Percentiles rank a stretch among this genome's conserved stretches.
Conservation (phyloP, 2,113 vertebrate genomes). For the Phyllostomus discolor region DNA sequence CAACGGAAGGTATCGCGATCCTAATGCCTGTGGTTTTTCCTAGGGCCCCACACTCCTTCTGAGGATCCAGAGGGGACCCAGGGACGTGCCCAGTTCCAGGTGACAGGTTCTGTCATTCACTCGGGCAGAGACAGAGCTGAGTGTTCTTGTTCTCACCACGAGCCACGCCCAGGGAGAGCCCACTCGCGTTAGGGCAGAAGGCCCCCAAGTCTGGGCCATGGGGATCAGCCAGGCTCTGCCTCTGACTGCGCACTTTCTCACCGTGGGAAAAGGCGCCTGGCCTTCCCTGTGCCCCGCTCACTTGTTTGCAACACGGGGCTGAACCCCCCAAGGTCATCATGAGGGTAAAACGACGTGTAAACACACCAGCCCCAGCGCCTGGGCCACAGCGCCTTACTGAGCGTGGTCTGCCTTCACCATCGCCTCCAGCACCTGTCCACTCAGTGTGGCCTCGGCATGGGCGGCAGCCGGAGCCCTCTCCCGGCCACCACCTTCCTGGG, state of each 20-base stretch:
- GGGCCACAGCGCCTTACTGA: background rate
- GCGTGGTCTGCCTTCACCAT: rapidly evolving
- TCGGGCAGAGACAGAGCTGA: background rate
- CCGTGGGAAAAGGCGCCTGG: background rate
- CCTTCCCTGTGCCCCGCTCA: background rate
- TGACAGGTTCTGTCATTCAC: background rate
- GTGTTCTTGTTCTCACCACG: rapidly evolving
- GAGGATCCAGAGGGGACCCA: background rate
- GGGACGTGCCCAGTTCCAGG: background rate
- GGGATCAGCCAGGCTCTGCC: background rate
- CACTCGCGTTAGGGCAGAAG: rapidly evolving
- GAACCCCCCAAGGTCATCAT: rapidly evolving
- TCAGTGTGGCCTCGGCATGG: background rate
- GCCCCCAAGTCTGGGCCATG: background rate
- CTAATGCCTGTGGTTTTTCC: background rate
- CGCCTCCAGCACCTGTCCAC: background rate
- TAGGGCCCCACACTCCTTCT: background rate
- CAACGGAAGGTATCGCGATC: background rate
- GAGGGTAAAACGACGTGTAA: rapidly evolving
- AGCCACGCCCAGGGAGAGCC: background rate
- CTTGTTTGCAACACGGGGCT: background rate
- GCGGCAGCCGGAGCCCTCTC: background rate
- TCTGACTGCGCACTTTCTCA: background rate
- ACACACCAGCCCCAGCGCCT: rapidly evolving
- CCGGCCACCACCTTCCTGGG: background rate